Evolutionary conservation across 2,797 vertebrate genomes (phyloP), one percentile per base, ranked within the genome.

Genomic region (Triplophysa yarkandensis): DNA sequence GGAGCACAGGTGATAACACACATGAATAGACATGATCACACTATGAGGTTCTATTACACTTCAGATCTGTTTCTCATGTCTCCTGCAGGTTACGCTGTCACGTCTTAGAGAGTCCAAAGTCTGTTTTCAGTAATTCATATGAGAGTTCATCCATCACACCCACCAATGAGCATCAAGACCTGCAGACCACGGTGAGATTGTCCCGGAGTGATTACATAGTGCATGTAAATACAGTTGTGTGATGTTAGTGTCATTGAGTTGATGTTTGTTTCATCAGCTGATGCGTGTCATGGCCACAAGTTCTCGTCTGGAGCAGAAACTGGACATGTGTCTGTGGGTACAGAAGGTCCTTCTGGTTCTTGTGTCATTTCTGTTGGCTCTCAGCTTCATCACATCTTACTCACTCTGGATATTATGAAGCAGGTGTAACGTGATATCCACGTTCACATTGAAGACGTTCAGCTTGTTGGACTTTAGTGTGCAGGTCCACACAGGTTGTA

Each of bases 21-120:
- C 16, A n/a, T 43, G 17, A 30, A 3, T 30, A 21, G 46, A 19
- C 46, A 50, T 1, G 23, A 27, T 25, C 13, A 25, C 50, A 27
- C 11, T 14, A 27, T 13, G 52, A 55, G 25, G 7, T 28, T 7
- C n/a, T 9, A 36, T 17, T 1, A 4, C 2, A 25, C 8, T 14
- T 34, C 17, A 58, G 25, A 23, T 21, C 6, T 28, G 25, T 8
- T 17, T 27, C 27, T 57, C 62, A 57, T 83, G 69, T 86, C 81
- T 82, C 80, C 82, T 75, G 17, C 86, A 99, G 97, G 81, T 92
- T 99, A 77, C 94, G 94, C 83, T 99, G 97, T 87, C 94, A 96
- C 9, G 89, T 95, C n/a, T 13, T 95, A 65, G 95, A 98, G 86
- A 91, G 84, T 67, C 84, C 74, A 68, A 96, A 94, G 74, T 87